Evolutionary conservation across 2,797 vertebrate species (phyloP), one percentile per base, ranked within the genome.

Genomic region (Corythornis leucogaster): DNA sequence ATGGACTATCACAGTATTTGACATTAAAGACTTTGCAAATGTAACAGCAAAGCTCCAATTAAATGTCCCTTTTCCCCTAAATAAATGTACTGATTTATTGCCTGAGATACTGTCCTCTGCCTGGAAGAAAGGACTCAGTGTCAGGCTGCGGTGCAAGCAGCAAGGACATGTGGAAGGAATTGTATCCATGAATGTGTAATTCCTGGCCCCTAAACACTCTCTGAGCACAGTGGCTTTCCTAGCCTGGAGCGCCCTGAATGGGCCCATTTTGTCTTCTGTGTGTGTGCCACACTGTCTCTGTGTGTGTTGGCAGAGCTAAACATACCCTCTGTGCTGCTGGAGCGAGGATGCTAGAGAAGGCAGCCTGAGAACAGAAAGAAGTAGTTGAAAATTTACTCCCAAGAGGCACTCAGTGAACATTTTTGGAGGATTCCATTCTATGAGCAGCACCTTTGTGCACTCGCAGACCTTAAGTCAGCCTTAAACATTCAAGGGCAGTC

Each of bases 301-400:
- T 96, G 80, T 95, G 10, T 85, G 70, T 93, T 97, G 96, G 96
- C 96, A 87, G 91, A 78, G 87, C 67, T 87, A 17, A 81, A 87
- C 86, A 42, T 21, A 62, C 66, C 83, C 80, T 93, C 91, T 75
- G 74, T 86, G 85, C 87, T 87, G 91, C 88, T 3, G 5, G 57
- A 77, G 73, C 2, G 11, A 79, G 76, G 87, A 58, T 61, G 79
- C 80, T 68, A 20, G 75, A 58, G 69, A 90, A 77, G 90, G 81
- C 89, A 93, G 73, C 85, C 85, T 69, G 85, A 64, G 83, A 85
- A 74, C 28, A 11, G 84, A 73, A 74, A 63, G 58, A 83, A 55
- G 30, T 11, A 38, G 48, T 48, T 90, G 83, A 69, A 63, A 79
- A 43, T 91, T 57, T 59, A 15, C 40, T 62, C 85, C 64, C 46